Conservation (phyloP, 2,888 invertebrate species). For the Cosmia pyralina region DNA sequence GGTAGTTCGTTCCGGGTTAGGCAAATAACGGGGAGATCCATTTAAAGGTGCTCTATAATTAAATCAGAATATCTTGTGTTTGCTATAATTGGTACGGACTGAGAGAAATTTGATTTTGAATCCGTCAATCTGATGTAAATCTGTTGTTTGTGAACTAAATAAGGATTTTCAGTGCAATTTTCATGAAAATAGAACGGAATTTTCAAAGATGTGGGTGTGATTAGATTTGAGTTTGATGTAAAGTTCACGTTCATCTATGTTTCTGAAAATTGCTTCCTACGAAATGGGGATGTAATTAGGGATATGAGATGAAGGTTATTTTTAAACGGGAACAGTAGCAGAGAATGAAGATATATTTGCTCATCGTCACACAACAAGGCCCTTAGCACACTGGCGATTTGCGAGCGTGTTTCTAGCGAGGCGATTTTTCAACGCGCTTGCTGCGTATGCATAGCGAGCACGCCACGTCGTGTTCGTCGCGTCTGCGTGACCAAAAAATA, state of each 20-base stretch:
- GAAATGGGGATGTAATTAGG: not conserved
- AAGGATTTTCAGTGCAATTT: constrained; percentile 18
- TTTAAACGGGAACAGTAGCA: not conserved
- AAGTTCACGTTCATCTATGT: not conserved
- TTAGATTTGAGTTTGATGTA: not conserved
- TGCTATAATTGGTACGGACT: constrained; percentile 61
- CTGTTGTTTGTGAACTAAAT: constrained; percentile 23
- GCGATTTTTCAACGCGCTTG: not conserved
- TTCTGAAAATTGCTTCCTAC: not conserved
- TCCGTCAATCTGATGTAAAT: constrained; percentile 40
- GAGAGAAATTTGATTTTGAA: constrained; percentile 62
- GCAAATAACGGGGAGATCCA: constrained; percentile 67
- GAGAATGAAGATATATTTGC: not conserved
- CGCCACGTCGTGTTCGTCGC: not conserved
- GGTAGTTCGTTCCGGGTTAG: constrained; percentile 62
- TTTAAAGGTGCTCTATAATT: constrained; percentile 70
- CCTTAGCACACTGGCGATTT: not conserved
- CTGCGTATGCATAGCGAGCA: too few relatives aligned
- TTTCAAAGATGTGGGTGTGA: not conserved
- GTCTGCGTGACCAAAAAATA: too few relatives aligned
- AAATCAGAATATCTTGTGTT: constrained; percentile 72
- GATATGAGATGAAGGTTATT: not conserved
- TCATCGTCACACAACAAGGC: not conserved
- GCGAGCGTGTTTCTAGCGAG: not conserved
- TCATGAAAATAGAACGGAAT: constrained; percentile 3